Base-by-base conservation (phyloP, 1,140 invertebrate species). In the Chrysomallon squamiferum region DNA sequence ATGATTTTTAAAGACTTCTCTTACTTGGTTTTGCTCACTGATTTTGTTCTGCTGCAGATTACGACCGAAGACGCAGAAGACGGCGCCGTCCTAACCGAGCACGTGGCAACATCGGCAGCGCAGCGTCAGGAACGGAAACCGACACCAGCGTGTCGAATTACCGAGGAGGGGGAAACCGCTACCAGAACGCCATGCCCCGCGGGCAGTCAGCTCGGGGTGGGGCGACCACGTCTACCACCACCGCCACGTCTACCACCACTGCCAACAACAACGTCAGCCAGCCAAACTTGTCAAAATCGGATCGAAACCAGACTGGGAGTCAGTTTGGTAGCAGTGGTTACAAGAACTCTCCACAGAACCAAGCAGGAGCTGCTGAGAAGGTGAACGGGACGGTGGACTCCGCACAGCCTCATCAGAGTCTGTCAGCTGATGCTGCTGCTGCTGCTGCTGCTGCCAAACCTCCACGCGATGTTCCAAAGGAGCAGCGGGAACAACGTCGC, bases 91-190 rank as follows among this genome's bases (percentile, higher is more conserved):
- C 72, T 41, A 72, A 72, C 47, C 73, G 77, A 33, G 59, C 70
- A 29, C 57, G 62, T 9, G 67, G 74, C 58, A 77, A 77, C 22
- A 80, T 76, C 63, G 73, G 72, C 30, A 74, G 78, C 60, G 72
- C 75, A 22, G 76, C 76, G 9, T 81, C 80, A 13, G 82, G 80
- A 30, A 84, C 82, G 35, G 82, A 84, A 66, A 82, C 82, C 0
- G 82, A 84, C 62, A 82, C 77, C 47, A 81, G 80, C 75, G 74
- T 78, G 22, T 79, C 78, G 32, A 81, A 78, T 64, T 80, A 76
- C 45, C 67, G 76, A 11, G 64, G 69, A 13, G 64, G 69, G 13
- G 66, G 72, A 18, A 59, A 67, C 43, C 43, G 47, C 29, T 43
- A 59, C 15, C 27, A 62, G 54, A 60, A 56, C 30, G 52, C 38